These are phyloP conservation scores for Selene dorsalis DNA, from an alignment of 2,797 vertebrate genomes.

Conservation along the genomic window DNA sequence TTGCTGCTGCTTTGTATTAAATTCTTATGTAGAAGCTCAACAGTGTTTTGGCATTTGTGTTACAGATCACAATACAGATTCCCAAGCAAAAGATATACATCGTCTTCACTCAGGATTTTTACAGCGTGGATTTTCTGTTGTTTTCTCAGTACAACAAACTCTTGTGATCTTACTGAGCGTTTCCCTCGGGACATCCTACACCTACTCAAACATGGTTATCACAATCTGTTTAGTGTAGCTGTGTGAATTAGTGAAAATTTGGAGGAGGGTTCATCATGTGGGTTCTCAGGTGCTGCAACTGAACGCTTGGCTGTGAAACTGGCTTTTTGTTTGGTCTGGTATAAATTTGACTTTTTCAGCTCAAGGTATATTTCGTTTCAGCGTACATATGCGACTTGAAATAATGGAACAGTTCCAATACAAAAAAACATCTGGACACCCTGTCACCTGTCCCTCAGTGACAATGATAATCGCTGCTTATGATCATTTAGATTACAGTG, in stretches of 20 bases:
- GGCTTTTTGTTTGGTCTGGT: neutral
- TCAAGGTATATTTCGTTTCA: neutral
- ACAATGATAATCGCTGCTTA: constrained; percentile 17
- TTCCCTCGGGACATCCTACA: neutral
- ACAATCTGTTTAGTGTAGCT: neutral
- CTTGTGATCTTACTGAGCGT: neutral
- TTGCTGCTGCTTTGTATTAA: constrained; percentile 12
- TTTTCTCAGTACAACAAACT: neutral
- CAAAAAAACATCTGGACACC: neutral
- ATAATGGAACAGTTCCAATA: neutral
- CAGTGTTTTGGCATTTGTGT: neutral
- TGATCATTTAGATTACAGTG: constrained; percentile 11
- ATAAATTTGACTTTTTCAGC: constrained; percentile 2
- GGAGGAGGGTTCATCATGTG: no score
- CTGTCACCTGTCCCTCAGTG: neutral
- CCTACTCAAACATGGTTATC: neutral
- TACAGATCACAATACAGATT: neutral
- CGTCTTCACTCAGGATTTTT: neutral
- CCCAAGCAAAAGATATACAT: neutral
- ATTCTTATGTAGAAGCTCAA: neutral
- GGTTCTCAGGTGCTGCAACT: neutral
- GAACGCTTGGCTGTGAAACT: neutral
- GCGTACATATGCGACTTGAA: neutral
- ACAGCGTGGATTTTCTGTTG: neutral
- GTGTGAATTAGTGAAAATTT: neutral